Conservation (phyloP, 1,140 invertebrate genomes). For the Procambarus virginalis region DNA sequence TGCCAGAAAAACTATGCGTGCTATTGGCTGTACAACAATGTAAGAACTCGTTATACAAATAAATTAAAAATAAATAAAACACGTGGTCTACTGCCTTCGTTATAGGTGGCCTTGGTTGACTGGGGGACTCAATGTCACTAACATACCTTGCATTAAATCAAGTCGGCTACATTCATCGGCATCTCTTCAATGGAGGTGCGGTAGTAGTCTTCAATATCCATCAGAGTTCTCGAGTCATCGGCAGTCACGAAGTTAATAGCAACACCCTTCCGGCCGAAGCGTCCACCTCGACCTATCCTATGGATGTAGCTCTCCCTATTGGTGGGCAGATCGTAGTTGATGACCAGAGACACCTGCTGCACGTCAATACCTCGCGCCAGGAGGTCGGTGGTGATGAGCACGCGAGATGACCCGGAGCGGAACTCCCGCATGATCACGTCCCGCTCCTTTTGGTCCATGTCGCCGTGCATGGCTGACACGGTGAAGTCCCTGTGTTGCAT, state of each 20-base stretch:
- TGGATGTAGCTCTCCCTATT: slow-evolving; percentile 99
- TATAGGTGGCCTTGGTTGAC: no score
- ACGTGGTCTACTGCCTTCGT: no score
- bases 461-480: slow-evolving; percentile 99
- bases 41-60: no score
- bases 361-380: slow-evolving; percentile 98
- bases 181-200: slow-evolving; percentile 99
- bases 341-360: slow-evolving; percentile 98
- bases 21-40: no score
- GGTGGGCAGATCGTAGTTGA: slow-evolving; percentile 98
- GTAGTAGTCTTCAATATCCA: slow-evolving; percentile 99
- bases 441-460: slow-evolving; percentile 98
- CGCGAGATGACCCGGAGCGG: slow-evolving; percentile 95
- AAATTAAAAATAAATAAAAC: no score
- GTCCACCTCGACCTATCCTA: slow-evolving; percentile 99
- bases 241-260: slow-evolving; percentile 99
- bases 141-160: slow-evolving; percentile 81
- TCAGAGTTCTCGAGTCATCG: slow-evolving; percentile 92
- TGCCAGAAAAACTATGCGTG: no score
- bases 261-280: slow-evolving; percentile 99
- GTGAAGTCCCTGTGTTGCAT: slow-evolving; percentile 97
- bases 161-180: slow-evolving; percentile 98
- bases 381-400: slow-evolving; percentile 98
- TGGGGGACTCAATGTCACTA: slow-evolving; percentile 42
- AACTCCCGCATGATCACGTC: slow-evolving; percentile 99